Conservation (phyloP, 2,888 invertebrate species). For the Dicranocentrus wangi region DNA sequence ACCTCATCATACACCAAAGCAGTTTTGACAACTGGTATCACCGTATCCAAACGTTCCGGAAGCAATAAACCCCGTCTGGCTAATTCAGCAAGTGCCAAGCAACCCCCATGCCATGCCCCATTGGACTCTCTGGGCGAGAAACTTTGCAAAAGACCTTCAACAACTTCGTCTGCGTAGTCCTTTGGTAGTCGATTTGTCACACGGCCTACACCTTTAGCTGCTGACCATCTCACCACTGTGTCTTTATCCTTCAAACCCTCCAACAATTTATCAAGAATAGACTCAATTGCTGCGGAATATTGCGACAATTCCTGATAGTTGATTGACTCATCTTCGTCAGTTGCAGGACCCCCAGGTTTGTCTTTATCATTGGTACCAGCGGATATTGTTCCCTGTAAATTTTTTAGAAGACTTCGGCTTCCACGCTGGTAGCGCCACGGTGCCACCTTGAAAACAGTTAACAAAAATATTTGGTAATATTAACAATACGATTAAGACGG, state of each 20-base stretch:
- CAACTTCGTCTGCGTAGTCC: conserved; percentile 92
- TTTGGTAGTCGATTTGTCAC: conserved; percentile 91
- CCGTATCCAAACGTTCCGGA: conserved; percentile 85
- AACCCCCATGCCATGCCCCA: conserved; percentile 96
- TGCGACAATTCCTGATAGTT: conserved; percentile 69
- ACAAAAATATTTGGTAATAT: conserved; percentile 50
- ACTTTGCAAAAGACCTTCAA: conserved; percentile 86
- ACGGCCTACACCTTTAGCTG: conserved; percentile 95
- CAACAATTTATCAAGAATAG: conserved; percentile 90
- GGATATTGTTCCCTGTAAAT: conserved; percentile 75
- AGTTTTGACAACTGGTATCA: conserved; percentile 85
- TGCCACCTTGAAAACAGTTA: conserved; percentile 77
- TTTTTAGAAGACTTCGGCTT: conserved; percentile 82
- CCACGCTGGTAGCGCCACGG: conserved; percentile 92
- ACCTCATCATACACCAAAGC: conserved; percentile 93
- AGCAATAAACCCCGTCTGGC: conserved; percentile 89
- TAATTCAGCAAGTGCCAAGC: conserved; percentile 93
- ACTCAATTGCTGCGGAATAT: conserved; percentile 86
- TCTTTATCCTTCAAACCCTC: conserved; percentile 85
- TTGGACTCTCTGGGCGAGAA: conserved; percentile 85
- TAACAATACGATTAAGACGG: no score
- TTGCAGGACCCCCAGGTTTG: conserved; percentile 77
- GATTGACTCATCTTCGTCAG: conserved; percentile 75
- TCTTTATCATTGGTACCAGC: background rate
- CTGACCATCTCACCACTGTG: conserved; percentile 90